Evolutionary conservation across 2,113 vertebrate genomes (phyloP), one percentile per base, ranked within the genome.

Genomic region (Lophius piscatorius): DNA sequence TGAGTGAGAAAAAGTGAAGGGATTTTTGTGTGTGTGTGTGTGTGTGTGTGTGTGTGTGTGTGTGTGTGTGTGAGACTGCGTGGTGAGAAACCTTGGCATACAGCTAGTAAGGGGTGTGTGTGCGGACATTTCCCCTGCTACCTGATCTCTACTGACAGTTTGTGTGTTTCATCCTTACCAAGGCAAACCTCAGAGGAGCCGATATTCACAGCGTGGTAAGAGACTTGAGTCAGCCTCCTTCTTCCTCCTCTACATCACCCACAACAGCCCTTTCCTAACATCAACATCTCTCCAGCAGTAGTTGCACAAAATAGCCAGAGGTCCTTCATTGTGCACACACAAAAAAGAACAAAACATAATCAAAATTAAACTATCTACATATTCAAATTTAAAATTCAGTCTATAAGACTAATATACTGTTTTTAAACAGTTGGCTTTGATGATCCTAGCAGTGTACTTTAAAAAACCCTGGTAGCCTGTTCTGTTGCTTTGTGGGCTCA

Each of bases 251-350:
- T n/a, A 26, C 52, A 28, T 46, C 36, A 39, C 23, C 46, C 28
- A 29, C 45, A 16, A 28, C 12, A 59, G 35, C 33, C 24, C 18
- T 51, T 17, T 51, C 28, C 50, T 38, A 31, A 70, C 33, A 54
- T 74, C 71, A 61, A 66, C 44, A 76, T 78, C 70, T 70, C 54
- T 63, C 58, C 48, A 12, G 80, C 71, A 78, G 80, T 76, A 65
- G 54, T 34, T 14, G 1, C 22, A 24, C 26, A 50, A 63, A 26
- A 51, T 33, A 41, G 12, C 22, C 34, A 38, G 41, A 44, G 20
- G 18, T 18, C 29, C 10, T n/a, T n/a, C n/a, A n/a, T n/a, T n/a
- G n/a, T n/a, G 47, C 38, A 34, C 23, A 46, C 57, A n/a, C 29
- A 21, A 28, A 33, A 21, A 38, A 41, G 36, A 54, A 38, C 16